Conservation (phyloP, 92 coral and sea anemone genomes). For the Blastomussa wellsi region DNA sequence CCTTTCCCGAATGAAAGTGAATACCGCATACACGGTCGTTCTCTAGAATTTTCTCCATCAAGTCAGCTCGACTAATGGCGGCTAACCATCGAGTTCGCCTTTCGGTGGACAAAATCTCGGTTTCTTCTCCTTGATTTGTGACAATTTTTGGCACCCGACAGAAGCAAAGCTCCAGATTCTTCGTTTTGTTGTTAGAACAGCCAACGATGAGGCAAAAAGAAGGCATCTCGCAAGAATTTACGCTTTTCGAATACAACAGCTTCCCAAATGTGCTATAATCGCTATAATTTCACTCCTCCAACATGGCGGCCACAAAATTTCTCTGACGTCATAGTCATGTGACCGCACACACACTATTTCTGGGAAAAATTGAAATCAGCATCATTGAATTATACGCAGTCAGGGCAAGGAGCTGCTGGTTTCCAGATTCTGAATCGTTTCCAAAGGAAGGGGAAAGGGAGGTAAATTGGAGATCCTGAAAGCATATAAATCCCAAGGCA, state of each 20-base stretch:
- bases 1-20: no score
- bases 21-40: conserved; percentile 23
- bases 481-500: conserved; percentile 12
- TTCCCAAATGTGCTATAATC: not conserved
- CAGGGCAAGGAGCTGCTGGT: conserved; percentile 26
- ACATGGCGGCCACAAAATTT: not conserved
- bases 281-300: not conserved
- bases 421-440: conserved; percentile 29
- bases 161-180: no score
- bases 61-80: conserved; percentile 44
- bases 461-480: not conserved
- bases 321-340: not conserved
- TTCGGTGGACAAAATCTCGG: no score
- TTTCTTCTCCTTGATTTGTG: no score
- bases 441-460: not conserved
- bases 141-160: no score
- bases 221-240: conserved; percentile 37
- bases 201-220: conserved; percentile 47
- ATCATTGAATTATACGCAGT: conserved; percentile 24
- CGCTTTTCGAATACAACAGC: conserved; percentile 31
- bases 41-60: conserved; percentile 36
- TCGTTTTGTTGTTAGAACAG: no score
- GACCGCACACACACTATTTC: not conserved
- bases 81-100: conserved; percentile 37
- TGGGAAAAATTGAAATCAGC: conserved; percentile 8